Evolutionary conservation across 35 echinoderm and acorn worm genomes (phyloP).

Genomic region (Hemicentrotus pulcherrimus): DNA sequence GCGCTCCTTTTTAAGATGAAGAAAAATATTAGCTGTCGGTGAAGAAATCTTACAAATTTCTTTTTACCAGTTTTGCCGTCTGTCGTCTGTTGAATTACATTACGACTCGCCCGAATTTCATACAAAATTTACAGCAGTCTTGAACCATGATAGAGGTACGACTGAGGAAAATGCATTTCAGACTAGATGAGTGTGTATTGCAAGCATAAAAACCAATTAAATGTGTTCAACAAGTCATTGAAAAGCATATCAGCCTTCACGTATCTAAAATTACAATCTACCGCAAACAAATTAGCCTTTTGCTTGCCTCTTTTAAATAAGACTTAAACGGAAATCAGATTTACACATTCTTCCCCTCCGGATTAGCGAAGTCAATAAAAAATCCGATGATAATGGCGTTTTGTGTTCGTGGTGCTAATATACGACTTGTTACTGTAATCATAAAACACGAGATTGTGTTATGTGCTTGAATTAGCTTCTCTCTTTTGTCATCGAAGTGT

Average conservation of each 20-base stretch:
- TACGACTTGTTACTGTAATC: slow-evolving; percentile 2
- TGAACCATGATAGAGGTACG: no score
- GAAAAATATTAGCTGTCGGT: no score
- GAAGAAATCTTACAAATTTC: no score
- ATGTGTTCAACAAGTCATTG: slow-evolving; percentile 11
- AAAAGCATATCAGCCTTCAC: not conserved
- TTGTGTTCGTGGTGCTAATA: not conserved
- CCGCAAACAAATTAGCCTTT: slow-evolving; percentile 6
- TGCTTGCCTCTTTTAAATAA: not conserved
- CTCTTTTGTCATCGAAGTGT: not conserved
- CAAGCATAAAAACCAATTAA: not conserved
- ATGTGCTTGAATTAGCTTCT: not conserved
- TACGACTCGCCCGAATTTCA: no score
- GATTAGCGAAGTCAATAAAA: not conserved
- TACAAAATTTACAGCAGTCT: no score
- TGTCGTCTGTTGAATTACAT: no score
- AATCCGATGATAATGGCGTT: not conserved
- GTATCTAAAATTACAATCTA: slow-evolving; percentile 20
- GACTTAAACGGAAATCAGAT: slow-evolving; percentile 1
- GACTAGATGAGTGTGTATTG: not conserved
- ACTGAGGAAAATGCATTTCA: not conserved
- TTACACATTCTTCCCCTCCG: not conserved
- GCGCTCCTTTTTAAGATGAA: no score
- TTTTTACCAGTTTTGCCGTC: no score
- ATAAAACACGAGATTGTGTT: not conserved